Percentiles rank a stretch among this genome's conserved stretches.
phyloP scores from a whole-genome alignment of 2,113 vertebrate species.

The Oostethus manadensis region DNA sequence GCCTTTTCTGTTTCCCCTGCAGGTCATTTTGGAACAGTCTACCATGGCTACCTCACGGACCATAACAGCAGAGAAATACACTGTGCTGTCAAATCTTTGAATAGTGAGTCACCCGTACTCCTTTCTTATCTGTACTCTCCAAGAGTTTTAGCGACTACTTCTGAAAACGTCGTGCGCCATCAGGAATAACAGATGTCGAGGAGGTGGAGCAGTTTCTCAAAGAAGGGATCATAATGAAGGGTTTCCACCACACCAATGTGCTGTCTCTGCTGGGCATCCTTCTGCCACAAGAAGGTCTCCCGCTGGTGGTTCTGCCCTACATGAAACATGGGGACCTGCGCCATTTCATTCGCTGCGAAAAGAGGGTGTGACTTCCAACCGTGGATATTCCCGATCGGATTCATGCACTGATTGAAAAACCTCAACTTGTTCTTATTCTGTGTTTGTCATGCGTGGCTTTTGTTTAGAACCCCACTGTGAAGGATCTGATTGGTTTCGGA shows the following conservation, averaged over 20 bases:
- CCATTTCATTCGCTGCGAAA: slow-evolving; percentile 86
- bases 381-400: background rate
- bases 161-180: slow-evolving; percentile 10
- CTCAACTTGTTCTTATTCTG: background rate
- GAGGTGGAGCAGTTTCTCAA: slow-evolving; percentile 94
- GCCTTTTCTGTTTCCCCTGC: slow-evolving; percentile 10
- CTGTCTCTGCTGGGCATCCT: slow-evolving; percentile 87
- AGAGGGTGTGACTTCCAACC: slow-evolving; percentile 70
- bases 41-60: slow-evolving; percentile 85
- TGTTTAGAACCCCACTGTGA: slow-evolving; percentile 86
- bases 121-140: no score
- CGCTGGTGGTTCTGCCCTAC: slow-evolving; percentile 87
- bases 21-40: slow-evolving; percentile 96
- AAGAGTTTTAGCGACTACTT: background rate
- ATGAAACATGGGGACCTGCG: slow-evolving; percentile 94
- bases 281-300: slow-evolving; percentile 83
- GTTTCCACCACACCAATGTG: slow-evolving; percentile 87
- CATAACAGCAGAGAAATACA: slow-evolving; percentile 75
- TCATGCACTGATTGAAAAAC: background rate
- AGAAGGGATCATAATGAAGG: slow-evolving; percentile 94
- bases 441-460: background rate
- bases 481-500: slow-evolving; percentile 91
- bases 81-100: slow-evolving; percentile 92
- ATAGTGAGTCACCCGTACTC: slow-evolving; percentile 74
- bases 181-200: slow-evolving; percentile 90